Evolutionary conservation across 2,113 vertebrate genomes (phyloP).

Genomic region (Eira barbara): DNA sequence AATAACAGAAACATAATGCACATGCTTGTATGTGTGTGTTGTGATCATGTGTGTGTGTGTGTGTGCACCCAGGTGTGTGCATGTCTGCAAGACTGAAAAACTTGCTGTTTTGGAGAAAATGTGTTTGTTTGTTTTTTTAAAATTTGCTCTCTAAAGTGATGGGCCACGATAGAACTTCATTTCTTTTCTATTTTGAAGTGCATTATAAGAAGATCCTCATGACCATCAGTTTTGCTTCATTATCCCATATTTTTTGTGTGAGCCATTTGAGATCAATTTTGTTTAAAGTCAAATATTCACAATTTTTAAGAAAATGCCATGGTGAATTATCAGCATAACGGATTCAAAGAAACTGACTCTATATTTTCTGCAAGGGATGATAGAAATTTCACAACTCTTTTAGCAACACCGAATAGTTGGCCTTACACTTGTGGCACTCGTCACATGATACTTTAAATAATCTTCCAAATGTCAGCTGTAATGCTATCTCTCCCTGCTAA

Average conservation of each 20-base stretch:
- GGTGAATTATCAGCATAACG: neutral
- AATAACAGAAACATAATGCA: neutral
- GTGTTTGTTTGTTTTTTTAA: neutral
- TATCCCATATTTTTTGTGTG: constrained; percentile 13
- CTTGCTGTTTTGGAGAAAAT: neutral
- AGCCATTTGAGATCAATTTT: neutral
- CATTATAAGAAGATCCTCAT: neutral
- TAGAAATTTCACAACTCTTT: constrained; percentile 10
- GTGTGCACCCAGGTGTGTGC: accelerated
- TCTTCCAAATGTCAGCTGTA: constrained; percentile 69
- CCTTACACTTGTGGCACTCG: constrained; percentile 5
- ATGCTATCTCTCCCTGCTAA: constrained; percentile 64
- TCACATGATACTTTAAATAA: constrained; percentile 43
- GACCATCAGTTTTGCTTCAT: neutral
- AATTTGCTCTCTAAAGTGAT: neutral
- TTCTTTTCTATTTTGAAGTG: neutral
- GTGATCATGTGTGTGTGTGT: neutral
- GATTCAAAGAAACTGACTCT: neutral
- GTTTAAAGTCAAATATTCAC: neutral
- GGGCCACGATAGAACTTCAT: neutral
- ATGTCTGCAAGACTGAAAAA: neutral
- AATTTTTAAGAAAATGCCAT: neutral
- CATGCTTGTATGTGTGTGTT: neutral
- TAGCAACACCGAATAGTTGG: neutral
- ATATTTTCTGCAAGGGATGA: constrained; percentile 28